Conservation (phyloP, 2,888 invertebrate species). For the Gisinianus flammeolus region DNA sequence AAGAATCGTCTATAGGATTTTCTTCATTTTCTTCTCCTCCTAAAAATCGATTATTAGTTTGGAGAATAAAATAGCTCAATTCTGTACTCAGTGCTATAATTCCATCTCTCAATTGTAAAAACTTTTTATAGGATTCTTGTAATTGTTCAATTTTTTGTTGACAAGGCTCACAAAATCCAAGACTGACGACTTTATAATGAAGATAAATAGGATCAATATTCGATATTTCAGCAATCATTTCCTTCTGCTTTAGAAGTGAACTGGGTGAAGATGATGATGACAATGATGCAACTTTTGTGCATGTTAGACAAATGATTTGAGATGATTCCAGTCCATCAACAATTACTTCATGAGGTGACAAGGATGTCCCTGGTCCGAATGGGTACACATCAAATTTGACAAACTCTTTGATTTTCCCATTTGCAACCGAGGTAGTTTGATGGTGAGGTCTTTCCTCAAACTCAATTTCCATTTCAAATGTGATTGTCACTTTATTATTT, state of each 20-base stretch:
- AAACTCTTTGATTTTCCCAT: no score
- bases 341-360: constrained; percentile 9
- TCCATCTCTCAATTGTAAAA: constrained; percentile 12
- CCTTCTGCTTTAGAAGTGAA: not conserved
- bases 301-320: constrained; percentile 22
- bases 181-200: constrained; percentile 7
- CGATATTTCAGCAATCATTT: constrained; percentile 27
- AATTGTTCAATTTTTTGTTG: constrained; percentile 21
- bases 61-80: constrained; percentile 19
- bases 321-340: constrained; percentile 24
- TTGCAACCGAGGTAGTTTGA: no score
- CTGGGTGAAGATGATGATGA: not conserved
- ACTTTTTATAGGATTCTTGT: constrained; percentile 12
- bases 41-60: constrained; percentile 26
- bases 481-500: no score
- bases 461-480: no score
- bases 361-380: not conserved
- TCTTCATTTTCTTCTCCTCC: not conserved
- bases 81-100: constrained; percentile 24
- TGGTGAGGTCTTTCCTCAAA: no score
- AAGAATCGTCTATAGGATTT: not conserved
- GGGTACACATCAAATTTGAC: constrained; percentile 4
- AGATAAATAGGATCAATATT: constrained; percentile 21
- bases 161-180: constrained; percentile 30
- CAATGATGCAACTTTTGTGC: not conserved